Percentiles rank a stretch among this genome's conserved stretches.
These are phyloP conservation scores for Chlorops oryzae DNA, from an alignment of 1,140 invertebrate genomes.

Conservation along the genomic window DNA sequence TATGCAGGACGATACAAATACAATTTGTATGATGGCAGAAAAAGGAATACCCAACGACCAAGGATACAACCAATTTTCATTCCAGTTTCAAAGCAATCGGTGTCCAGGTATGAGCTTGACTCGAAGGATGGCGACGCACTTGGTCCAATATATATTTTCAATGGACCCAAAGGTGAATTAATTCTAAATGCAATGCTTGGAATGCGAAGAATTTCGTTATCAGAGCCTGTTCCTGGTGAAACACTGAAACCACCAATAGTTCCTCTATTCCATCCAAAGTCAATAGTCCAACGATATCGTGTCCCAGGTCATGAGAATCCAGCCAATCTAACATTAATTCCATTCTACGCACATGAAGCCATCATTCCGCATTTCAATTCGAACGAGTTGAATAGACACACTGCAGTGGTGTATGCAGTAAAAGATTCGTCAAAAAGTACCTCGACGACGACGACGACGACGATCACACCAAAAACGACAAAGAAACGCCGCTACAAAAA, in stretches of 20 bases:
- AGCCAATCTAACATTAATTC: slow-evolving; percentile 31
- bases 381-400: too few species aligned
- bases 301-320: slow-evolving; percentile 20
- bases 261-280: slow-evolving; percentile 36
- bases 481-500: slow-evolving; percentile 30
- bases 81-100: too few species aligned
- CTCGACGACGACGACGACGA: too few species aligned
- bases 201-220: slow-evolving; percentile 29
- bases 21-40: slow-evolving; percentile 1
- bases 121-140: slow-evolving; percentile 20
- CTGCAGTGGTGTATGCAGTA: too few species aligned
- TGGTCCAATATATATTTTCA: slow-evolving; percentile 28
- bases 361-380: slow-evolving; percentile 17
- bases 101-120: slow-evolving; percentile 30
- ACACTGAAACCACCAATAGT: slow-evolving; percentile 32
- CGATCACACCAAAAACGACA: slow-evolving; percentile 17
- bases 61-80: too few species aligned
- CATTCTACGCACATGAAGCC: slow-evolving; percentile 36
- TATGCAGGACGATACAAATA: neutral
- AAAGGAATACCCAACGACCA: too few species aligned
- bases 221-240: slow-evolving; percentile 35
- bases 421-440: too few species aligned
- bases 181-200: slow-evolving; percentile 36
- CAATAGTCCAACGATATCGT: slow-evolving; percentile 29
- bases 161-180: slow-evolving; percentile 26